Evolutionary conservation across 2,113 vertebrate species (phyloP).

Genomic region (Tragulus kanchil): DNA sequence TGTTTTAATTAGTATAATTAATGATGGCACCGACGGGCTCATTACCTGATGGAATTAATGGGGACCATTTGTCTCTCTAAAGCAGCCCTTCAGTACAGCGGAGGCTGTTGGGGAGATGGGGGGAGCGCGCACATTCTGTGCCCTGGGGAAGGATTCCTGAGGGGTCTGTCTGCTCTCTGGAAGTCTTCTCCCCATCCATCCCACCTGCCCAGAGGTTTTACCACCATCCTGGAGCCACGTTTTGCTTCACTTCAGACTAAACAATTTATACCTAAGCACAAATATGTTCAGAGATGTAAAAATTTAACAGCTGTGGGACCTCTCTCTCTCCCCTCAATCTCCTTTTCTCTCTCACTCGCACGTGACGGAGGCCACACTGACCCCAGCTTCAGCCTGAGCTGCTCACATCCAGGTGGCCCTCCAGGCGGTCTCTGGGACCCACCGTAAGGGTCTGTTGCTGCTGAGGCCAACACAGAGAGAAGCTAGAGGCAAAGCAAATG

Average conservation of each 20-base stretch:
- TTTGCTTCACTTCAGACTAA: neutral
- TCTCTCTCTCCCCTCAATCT: neutral
- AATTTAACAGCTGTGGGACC: neutral
- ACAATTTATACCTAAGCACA: neutral
- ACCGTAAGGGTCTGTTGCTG: slow-evolving; percentile 9
- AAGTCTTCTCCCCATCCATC: neutral
- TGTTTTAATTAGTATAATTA: slow-evolving; percentile 83
- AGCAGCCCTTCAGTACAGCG: neutral
- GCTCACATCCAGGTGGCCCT: neutral
- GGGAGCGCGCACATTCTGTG: neutral
- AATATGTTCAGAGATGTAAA: neutral
- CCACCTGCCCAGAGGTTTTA: neutral
- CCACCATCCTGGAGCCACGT: too few relatives aligned
- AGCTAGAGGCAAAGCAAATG: slow-evolving; percentile 49
- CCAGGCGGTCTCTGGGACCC: neutral
- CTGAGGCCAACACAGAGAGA: neutral
- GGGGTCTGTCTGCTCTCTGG: neutral
- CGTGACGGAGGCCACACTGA: neutral
- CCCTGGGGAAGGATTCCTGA: neutral
- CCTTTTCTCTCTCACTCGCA: neutral
- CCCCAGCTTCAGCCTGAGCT: neutral
- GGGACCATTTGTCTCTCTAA: slow-evolving; percentile 77
- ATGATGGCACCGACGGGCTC: slow-evolving; percentile 78
- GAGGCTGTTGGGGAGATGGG: neutral
- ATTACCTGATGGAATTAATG: slow-evolving; percentile 81